Percentiles rank a stretch among this genome's conserved stretches.
Evolutionary conservation across 2,888 invertebrate genomes (phyloP).

Genomic region (Achlya flavicornis): DNA sequence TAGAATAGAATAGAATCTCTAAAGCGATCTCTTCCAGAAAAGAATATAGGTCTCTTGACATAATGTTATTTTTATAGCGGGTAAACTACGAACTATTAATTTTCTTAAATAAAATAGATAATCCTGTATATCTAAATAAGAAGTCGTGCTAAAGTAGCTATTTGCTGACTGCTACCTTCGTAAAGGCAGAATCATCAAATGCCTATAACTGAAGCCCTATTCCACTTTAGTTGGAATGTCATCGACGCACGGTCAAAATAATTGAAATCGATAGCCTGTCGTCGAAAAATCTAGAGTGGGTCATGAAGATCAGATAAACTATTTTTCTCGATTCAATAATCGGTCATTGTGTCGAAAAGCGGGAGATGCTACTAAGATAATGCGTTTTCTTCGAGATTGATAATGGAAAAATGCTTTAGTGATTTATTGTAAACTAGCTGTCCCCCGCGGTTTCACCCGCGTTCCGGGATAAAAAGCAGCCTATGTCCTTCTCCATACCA

Average conservation of each 20-base stretch:
- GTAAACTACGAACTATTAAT: no score
- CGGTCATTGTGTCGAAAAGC: constrained; percentile 61
- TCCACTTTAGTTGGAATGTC: constrained; percentile 11
- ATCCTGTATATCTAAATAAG: neutral
- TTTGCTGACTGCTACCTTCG: neutral
- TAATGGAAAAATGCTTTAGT: constrained; percentile 42
- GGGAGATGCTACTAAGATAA: constrained; percentile 54
- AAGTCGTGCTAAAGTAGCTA: neutral
- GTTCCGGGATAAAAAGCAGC: no score
- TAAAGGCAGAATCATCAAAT: neutral
- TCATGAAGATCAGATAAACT: constrained; percentile 51
- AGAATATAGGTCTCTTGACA: no score
- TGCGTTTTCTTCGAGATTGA: constrained; percentile 48
- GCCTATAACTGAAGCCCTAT: no score
- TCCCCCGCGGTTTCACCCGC: no score
- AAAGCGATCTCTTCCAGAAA: no score
- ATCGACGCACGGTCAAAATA: constrained; percentile 32
- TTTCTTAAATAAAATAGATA: no score
- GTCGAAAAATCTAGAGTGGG: constrained; percentile 29
- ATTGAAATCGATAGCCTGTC: constrained; percentile 40
- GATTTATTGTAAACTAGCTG: constrained; percentile 41
- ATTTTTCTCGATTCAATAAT: constrained; percentile 68
- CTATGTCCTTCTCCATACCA: no score
- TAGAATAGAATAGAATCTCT: no score
- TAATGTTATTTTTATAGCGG: no score